Evolutionary conservation across 2,888 invertebrate species (phyloP).

Genomic region (Proisotoma minuta): DNA sequence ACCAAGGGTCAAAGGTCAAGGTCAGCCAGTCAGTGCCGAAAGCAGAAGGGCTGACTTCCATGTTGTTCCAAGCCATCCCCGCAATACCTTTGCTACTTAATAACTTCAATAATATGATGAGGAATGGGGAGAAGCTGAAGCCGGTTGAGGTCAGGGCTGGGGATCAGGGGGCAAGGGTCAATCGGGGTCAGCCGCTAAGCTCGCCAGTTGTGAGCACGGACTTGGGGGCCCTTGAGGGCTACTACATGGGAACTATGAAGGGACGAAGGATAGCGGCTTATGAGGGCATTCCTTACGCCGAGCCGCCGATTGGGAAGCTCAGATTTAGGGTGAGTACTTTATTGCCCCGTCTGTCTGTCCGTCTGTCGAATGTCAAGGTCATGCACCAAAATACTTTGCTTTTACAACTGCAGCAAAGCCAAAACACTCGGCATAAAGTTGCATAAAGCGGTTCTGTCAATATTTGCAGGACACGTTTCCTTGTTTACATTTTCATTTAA

Average conservation of each 20-base stretch:
- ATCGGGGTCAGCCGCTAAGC: background rate
- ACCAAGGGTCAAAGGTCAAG: too few relatives aligned
- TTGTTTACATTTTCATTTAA: background rate
- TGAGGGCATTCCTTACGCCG: slow-evolving; percentile 38
- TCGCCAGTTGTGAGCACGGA: slow-evolving; percentile 7
- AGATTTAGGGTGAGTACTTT: slow-evolving; percentile 37
- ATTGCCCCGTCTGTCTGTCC: too few relatives aligned
- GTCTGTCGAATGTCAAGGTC: too few relatives aligned
- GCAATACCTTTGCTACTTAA: slow-evolving; percentile 2
- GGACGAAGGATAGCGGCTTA: slow-evolving; percentile 24
- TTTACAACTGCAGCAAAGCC: too few relatives aligned
- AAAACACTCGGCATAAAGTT: too few relatives aligned
- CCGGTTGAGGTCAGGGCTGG: background rate
- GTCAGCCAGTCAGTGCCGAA: too few relatives aligned
- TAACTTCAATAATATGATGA: background rate
- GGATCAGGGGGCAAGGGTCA: background rate
- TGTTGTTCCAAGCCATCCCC: slow-evolving; percentile 5
- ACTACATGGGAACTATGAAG: slow-evolving; percentile 19
- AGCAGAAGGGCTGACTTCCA: background rate
- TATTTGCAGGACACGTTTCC: background rate
- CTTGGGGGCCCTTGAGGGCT: slow-evolving; percentile 21
- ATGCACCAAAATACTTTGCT: too few relatives aligned
- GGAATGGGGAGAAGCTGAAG: background rate
- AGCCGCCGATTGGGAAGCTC: slow-evolving; percentile 29
- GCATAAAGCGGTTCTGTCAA: background rate